Conservation (phyloP, 1,140 invertebrate species). For the Lineus longissimus region DNA sequence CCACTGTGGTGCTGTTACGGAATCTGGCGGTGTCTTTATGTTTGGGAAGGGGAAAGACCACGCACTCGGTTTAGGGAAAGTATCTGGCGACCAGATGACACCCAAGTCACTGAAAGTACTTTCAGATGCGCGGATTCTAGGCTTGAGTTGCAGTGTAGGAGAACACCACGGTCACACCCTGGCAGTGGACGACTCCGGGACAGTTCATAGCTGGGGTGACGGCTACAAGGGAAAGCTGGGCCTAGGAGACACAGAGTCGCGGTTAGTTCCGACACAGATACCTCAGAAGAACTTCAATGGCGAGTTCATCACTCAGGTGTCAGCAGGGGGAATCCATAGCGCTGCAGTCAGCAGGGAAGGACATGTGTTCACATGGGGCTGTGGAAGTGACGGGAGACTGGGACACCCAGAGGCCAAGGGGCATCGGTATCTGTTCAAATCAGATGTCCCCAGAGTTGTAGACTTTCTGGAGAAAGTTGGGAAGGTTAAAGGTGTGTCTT, state of each 20-base stretch:
- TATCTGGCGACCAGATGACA: no score
- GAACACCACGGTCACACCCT: conserved; percentile 33
- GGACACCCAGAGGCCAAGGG: conserved; percentile 22
- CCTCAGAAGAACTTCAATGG: no score
- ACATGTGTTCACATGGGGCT: no score
- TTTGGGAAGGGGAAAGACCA: no score
- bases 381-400: no score
- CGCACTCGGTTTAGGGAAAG: no score
- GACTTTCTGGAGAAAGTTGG: conserved; percentile 11
- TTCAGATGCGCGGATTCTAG: conserved; percentile 1
- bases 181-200: conserved; percentile 17
- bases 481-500: conserved; percentile 13
- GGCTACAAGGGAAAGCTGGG: conserved; percentile 25
- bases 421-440: conserved; percentile 30
- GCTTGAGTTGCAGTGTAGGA: conserved; percentile 30
- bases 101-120: conserved; percentile 3
- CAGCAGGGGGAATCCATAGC: no score
- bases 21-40: no score
- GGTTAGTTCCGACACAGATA: no score
- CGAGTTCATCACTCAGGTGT: no score
- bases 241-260: no score
- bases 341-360: no score
- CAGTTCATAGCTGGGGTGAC: conserved; percentile 25
- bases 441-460: conserved; percentile 25
- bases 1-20: conserved; percentile 17